These are phyloP conservation scores for Orbicella faveolata DNA, from an alignment of 64 coral and sea anemone species.

Conservation along the genomic window DNA sequence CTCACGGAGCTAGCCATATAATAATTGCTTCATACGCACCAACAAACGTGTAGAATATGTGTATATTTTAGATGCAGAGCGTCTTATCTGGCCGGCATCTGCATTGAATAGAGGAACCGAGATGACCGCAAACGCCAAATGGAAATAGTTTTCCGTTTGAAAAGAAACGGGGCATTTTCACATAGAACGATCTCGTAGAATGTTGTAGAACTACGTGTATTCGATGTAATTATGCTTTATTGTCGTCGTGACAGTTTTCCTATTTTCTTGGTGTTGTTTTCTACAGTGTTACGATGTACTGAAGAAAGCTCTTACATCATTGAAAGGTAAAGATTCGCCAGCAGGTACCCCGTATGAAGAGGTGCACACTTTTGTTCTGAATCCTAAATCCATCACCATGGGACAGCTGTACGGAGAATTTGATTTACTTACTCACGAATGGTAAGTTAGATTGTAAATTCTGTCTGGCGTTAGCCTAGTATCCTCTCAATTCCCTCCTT, in stretches of 20 bases:
- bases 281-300: constrained; percentile 90
- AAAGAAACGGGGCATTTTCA: no score
- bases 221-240: background rate
- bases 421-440: constrained; percentile 96
- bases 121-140: no score
- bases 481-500: no score
- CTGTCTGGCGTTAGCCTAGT: background rate
- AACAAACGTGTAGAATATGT: no score
- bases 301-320: constrained; percentile 82
- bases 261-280: background rate
- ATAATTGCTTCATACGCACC: no score
- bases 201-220: background rate
- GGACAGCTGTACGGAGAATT: constrained; percentile 98
- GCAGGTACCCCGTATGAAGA: constrained; percentile 90
- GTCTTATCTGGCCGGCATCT: no score
- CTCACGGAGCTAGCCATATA: no score
- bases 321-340: constrained; percentile 92
- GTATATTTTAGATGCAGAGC: no score
- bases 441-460: constrained; percentile 51
- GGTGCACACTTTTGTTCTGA: constrained; percentile 89
- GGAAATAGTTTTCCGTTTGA: no score
- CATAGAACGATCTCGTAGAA: background rate
- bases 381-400: constrained; percentile 99
- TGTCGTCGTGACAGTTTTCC: no score
- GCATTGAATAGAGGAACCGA: no score